Evolutionary conservation across 2,797 vertebrate species (phyloP).

Genomic region (Neomorphus geoffroyi): DNA sequence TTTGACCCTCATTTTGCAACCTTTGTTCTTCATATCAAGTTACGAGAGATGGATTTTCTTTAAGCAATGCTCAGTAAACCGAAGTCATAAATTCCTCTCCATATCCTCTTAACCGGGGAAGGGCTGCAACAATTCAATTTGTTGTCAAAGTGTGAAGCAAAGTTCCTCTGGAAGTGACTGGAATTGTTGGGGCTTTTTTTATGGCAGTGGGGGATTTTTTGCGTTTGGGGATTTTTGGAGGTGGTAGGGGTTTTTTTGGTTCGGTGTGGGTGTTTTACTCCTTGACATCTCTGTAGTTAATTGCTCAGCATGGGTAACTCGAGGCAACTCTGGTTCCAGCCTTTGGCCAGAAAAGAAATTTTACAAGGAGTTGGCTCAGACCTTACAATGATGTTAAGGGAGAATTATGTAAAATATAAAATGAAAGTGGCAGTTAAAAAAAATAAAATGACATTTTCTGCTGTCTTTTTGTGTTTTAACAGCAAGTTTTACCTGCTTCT

Average conservation of each 20-base stretch:
- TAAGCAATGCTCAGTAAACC: not conserved
- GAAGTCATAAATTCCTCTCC: not conserved
- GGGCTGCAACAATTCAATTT: constrained; percentile 18
- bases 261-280: not conserved
- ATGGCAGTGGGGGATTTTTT: not conserved
- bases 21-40: not conserved
- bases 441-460: not conserved
- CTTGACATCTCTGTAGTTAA: constrained; percentile 3
- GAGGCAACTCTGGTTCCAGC: not conserved
- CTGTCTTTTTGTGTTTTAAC: not conserved
- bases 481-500: not conserved
- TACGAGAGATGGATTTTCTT: not conserved
- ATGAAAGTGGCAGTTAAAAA: constrained; percentile 34
- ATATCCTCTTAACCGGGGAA: not conserved
- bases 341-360: constrained; percentile 56
- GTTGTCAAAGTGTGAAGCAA: constrained; percentile 17
- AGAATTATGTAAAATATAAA: not conserved
- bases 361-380: constrained; percentile 50
- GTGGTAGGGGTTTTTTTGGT: no score
- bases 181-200: not conserved
- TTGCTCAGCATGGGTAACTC: constrained; percentile 6
- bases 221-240: no score
- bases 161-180: constrained; percentile 48
- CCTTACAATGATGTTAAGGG: constrained; percentile 30
- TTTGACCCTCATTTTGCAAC: not conserved